These are phyloP conservation scores for Peromyscus leucopus DNA, from an alignment of 2,113 vertebrate genomes.

Conservation along the genomic window DNA sequence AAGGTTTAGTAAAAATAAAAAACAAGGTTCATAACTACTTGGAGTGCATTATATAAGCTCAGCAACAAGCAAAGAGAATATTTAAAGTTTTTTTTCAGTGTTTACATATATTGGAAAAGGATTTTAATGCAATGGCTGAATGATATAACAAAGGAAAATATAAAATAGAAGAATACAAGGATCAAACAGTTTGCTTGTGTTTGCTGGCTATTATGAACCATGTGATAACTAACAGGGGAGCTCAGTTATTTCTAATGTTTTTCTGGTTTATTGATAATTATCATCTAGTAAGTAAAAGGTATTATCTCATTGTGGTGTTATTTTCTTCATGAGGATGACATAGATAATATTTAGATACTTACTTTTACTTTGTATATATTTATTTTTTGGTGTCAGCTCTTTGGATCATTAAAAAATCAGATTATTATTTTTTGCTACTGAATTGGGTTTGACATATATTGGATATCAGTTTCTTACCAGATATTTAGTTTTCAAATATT, in stretches of 20 bases:
- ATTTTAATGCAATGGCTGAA: not conserved
- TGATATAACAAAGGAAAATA: too few species aligned
- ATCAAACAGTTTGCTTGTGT: not conserved
- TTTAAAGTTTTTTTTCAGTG: not conserved
- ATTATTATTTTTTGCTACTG: not conserved
- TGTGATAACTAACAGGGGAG: too few species aligned
- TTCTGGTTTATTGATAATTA: not conserved
- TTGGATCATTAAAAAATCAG: not conserved
- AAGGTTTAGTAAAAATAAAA: not conserved
- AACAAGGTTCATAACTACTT: not conserved
- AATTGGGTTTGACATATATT: not conserved
- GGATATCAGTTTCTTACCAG: not conserved
- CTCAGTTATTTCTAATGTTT: not conserved
- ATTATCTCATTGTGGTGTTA: not conserved
- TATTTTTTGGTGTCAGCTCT: not conserved
- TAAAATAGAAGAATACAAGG: not conserved
- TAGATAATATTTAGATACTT: not conserved
- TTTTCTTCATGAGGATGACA: not conserved
- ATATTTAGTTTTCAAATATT: not conserved
- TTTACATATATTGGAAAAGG: not conserved
- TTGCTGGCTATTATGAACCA: not conserved
- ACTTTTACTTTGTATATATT: not conserved
- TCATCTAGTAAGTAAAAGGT: not conserved
- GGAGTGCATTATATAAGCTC: not conserved
- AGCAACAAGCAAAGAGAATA: slow-evolving; percentile 21